Percentiles rank a stretch among this genome's conserved stretches.
Conservation (phyloP, 2,113 vertebrate genomes). For the Peromyscus polionotus region DNA sequence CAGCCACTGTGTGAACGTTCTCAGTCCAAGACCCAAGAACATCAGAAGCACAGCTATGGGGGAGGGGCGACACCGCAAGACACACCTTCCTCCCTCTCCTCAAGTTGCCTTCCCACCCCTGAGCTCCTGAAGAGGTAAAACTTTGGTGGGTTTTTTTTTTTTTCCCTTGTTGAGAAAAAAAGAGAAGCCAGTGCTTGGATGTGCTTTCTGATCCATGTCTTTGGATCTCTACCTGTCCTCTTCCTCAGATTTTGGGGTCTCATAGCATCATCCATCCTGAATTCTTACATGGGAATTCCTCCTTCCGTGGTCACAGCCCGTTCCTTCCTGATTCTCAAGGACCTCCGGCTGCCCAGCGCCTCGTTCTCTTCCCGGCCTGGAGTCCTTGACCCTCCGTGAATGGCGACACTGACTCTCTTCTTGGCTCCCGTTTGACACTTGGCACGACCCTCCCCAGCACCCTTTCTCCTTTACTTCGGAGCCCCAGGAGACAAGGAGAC, state of each 20-base stretch:
- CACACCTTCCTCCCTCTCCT: background rate
- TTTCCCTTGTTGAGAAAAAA: background rate
- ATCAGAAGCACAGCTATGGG: background rate
- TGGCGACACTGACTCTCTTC: background rate
- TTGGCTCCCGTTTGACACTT: too few species aligned
- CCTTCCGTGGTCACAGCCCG: background rate
- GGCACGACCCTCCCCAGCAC: background rate
- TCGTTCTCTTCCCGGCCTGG: background rate
- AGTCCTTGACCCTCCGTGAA: background rate
- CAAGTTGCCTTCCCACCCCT: background rate
- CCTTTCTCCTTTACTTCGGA: background rate
- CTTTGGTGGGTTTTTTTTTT: background rate
- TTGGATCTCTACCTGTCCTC: background rate
- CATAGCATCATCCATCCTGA: background rate
- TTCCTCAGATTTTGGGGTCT: background rate
- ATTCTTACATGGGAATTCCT: background rate
- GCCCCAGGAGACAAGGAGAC: background rate
- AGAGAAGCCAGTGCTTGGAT: background rate
- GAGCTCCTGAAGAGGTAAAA: background rate
- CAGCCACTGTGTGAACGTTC: background rate
- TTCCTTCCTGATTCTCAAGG: background rate
- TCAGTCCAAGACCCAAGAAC: background rate
- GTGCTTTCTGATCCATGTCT: background rate
- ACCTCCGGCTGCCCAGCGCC: background rate
- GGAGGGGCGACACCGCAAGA: background rate